These are phyloP conservation scores for Myzus persicae DNA, from an alignment of 1,140 invertebrate species.

Conservation along the genomic window DNA sequence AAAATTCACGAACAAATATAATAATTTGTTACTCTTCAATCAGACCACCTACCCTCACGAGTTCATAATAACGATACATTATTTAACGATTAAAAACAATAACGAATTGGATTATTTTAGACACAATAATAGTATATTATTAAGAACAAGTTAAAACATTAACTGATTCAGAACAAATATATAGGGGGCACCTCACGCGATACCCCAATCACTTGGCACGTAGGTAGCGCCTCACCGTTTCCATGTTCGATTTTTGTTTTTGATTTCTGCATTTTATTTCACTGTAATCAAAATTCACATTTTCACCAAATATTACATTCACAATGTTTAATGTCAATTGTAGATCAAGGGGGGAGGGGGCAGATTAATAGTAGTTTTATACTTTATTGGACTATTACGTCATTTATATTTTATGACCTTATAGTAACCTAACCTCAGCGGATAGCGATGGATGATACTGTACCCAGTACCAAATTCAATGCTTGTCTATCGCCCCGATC, in stretches of 20 bases:
- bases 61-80: no score
- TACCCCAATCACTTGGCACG: no score
- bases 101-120: not conserved
- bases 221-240: rapidly evolving
- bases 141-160: no score
- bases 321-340: not conserved
- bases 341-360: not conserved
- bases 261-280: not conserved
- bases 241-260: not conserved
- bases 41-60: no score
- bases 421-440: not conserved
- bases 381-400: not conserved
- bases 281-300: not conserved
- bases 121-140: not conserved
- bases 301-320: not conserved
- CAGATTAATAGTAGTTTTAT: not conserved
- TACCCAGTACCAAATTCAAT: not conserved
- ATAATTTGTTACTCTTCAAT: no score
- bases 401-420: not conserved
- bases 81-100: not conserved
- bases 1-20: no score
- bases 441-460: no score
- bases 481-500: not conserved
- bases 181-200: not conserved
- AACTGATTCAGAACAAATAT: not conserved